phyloP scores from a whole-genome alignment of 2,888 invertebrate species.

The Hyposoter didymator region DNA sequence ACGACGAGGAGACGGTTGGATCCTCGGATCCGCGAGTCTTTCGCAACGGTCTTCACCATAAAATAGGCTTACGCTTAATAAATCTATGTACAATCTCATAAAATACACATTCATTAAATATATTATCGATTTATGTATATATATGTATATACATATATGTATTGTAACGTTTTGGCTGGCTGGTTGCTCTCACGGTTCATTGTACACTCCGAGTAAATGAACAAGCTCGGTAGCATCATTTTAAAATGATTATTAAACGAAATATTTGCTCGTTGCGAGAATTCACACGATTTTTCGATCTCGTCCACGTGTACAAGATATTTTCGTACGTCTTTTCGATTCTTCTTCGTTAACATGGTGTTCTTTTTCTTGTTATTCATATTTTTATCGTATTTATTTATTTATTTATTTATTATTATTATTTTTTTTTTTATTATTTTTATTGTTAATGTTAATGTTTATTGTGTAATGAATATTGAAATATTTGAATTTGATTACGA shows the following conservation, averaged over 20 bases:
- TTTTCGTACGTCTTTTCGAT: constrained; percentile 53
- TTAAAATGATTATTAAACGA: not conserved
- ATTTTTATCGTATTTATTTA: not conserved
- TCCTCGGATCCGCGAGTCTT: constrained; percentile 69
- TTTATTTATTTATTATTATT: not conserved
- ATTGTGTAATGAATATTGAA: constrained; percentile 77
- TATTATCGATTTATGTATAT: constrained; percentile 41
- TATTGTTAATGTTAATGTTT: constrained; percentile 71
- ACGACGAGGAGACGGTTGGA: constrained; percentile 45
- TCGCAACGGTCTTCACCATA: constrained; percentile 76
- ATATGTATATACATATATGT: constrained; percentile 47
- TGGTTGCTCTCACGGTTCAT: constrained; percentile 62
- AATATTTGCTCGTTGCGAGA: constrained; percentile 12
- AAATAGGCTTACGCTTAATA: constrained; percentile 78
- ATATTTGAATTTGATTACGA: constrained; percentile 77
- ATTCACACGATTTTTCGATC: constrained; percentile 59
- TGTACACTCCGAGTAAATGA: constrained; percentile 31
- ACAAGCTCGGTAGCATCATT: constrained; percentile 8
- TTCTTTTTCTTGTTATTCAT: not conserved
- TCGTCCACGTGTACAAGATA: constrained; percentile 26
- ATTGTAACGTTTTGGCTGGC: constrained; percentile 71
- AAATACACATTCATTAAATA: constrained; percentile 81
- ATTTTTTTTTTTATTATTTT: constrained; percentile 14
- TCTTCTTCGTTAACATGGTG: constrained; percentile 38
- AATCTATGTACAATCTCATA: constrained; percentile 82